These are phyloP conservation scores for Redunca redunca DNA, from an alignment of 2,113 vertebrate genomes.

Conservation along the genomic window DNA sequence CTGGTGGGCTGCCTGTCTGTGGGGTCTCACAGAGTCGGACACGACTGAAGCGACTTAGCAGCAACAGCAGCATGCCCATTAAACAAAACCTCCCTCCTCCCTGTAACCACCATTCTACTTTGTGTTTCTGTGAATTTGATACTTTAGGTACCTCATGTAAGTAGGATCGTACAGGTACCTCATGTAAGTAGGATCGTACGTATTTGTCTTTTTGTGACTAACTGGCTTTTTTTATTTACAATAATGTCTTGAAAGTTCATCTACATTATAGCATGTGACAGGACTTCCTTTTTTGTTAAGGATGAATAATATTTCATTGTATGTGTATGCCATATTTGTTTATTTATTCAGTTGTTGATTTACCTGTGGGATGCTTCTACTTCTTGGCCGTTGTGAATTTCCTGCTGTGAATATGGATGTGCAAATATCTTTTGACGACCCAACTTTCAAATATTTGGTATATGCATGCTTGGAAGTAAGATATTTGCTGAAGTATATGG, in stretches of 20 bases:
- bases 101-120: not conserved
- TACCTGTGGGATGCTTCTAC: not conserved
- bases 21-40: no score
- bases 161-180: not conserved
- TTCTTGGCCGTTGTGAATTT: not conserved
- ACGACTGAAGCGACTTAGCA: no score
- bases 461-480: not conserved
- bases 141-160: not conserved
- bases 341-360: not conserved
- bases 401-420: not conserved
- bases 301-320: not conserved
- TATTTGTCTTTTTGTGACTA: conserved; percentile 7
- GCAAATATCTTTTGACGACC: not conserved
- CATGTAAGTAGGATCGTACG: not conserved
- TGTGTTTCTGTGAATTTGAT: conserved; percentile 28
- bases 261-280: not conserved
- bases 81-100: not conserved
- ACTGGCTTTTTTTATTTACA: conserved; percentile 15
- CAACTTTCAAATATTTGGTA: not conserved
- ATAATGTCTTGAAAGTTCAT: not conserved
- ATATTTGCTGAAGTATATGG: not conserved
- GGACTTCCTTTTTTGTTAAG: not conserved
- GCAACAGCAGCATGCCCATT: not conserved
- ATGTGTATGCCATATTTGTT: not conserved
- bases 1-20: no score